phyloP scores from a whole-genome alignment of 2,888 invertebrate genomes.

The Tupiocoris notatus region DNA sequence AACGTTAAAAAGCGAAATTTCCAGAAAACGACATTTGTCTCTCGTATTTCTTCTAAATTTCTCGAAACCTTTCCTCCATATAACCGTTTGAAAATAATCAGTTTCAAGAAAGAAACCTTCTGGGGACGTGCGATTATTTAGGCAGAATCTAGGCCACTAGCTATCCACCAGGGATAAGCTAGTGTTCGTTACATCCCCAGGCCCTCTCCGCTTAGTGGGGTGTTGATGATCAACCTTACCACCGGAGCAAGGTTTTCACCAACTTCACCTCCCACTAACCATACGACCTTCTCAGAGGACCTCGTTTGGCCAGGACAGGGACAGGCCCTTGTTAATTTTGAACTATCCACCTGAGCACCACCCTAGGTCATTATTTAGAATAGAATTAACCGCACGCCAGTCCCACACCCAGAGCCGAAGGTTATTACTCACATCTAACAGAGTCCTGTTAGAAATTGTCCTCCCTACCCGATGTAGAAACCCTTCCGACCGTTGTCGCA shows the following conservation, averaged over 20 bases:
- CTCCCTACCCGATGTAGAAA: not conserved
- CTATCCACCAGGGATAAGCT: not conserved
- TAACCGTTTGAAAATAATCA: too few species aligned
- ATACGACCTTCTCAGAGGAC: not conserved
- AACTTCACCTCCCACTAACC: not conserved
- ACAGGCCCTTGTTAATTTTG: constrained; percentile 32
- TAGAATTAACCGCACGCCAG: constrained; percentile 26
- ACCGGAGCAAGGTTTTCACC: not conserved
- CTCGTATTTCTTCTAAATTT: too few species aligned
- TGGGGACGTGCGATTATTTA: not conserved
- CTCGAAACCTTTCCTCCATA: too few species aligned
- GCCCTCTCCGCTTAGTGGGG: not conserved
- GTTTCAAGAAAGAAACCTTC: too few species aligned
- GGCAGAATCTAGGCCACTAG: not conserved
- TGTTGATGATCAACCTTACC: not conserved
- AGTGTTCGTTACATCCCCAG: not conserved
- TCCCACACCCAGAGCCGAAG: not conserved
- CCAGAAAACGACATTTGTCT: too few species aligned
- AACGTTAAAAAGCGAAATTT: too few species aligned
- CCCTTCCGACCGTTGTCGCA: not conserved
- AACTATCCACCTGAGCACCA: constrained; percentile 14
- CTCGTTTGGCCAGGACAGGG: constrained; percentile 18
- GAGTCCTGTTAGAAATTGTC: not conserved
- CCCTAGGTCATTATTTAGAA: constrained; percentile 22
- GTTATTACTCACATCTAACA: not conserved